phyloP scores from a whole-genome alignment of 2,888 invertebrate species.

The Pristionchus entomophagus region DNA sequence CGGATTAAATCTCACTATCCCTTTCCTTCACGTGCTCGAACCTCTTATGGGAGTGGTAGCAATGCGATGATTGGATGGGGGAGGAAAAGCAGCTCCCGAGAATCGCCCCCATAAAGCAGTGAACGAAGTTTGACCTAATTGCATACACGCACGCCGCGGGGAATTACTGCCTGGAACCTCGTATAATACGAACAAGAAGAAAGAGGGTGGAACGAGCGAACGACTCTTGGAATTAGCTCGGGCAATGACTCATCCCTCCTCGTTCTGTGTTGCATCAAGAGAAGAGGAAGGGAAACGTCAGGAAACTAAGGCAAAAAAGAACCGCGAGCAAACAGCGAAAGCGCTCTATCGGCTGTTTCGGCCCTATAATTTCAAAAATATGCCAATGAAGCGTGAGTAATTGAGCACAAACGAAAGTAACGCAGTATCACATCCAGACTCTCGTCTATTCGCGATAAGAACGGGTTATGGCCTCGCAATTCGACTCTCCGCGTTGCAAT shows the following conservation, averaged over 20 bases:
- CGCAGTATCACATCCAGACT: constrained; percentile 21
- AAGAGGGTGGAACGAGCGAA: constrained; percentile 9
- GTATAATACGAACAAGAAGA: background rate
- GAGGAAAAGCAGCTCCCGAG: background rate
- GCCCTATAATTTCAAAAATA: background rate
- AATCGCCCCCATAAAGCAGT: constrained; percentile 1
- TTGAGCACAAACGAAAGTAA: background rate
- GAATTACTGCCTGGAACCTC: background rate
- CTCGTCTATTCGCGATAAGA: constrained; percentile 30
- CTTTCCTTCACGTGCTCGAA: constrained; percentile 16
- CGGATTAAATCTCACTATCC: background rate
- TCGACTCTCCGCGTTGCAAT: background rate
- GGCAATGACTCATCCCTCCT: constrained; percentile 11
- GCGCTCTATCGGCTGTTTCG: background rate
- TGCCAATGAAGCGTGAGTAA: background rate
- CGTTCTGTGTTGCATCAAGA: constrained; percentile 28
- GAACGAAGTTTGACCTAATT: constrained; percentile 34
- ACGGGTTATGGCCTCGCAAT: background rate
- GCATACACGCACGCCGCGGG: background rate
- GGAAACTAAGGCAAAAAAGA: constrained; percentile 14
- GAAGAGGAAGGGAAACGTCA: background rate
- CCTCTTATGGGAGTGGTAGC: constrained; percentile 18
- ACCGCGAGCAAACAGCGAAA: constrained; percentile 8
- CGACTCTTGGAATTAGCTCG: constrained; percentile 21
- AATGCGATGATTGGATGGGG: background rate